Evolutionary conservation across 1,140 invertebrate species (phyloP).

Genomic region (Dreissena polymorpha): DNA sequence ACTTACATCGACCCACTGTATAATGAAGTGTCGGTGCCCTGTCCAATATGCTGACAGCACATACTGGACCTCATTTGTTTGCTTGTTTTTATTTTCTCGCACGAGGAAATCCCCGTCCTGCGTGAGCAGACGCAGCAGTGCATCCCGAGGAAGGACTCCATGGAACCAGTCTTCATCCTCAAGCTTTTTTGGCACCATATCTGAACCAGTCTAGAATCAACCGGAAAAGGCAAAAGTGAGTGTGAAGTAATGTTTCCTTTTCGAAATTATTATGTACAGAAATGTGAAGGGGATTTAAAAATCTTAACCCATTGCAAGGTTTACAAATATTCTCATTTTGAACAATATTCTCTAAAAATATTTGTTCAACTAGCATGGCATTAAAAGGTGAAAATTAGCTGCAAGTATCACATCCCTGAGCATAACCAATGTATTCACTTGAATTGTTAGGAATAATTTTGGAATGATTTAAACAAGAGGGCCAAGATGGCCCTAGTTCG

Average conservation of each 20-base stretch:
- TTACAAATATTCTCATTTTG: too few relatives aligned
- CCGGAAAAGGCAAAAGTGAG: too few relatives aligned
- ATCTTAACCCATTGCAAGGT: too few relatives aligned
- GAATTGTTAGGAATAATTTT: too few relatives aligned
- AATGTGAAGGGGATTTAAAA: too few relatives aligned
- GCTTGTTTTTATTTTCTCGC: slow-evolving; percentile 93
- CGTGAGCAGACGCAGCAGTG: slow-evolving; percentile 93
- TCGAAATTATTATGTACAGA: too few relatives aligned
- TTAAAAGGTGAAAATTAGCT: neutral
- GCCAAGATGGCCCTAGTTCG: too few relatives aligned
- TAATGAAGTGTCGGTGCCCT: slow-evolving; percentile 96
- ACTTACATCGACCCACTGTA: slow-evolving; percentile 85
- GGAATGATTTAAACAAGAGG: too few relatives aligned
- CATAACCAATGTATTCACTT: too few relatives aligned
- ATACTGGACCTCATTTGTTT: slow-evolving; percentile 88
- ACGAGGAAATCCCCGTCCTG: slow-evolving; percentile 97
- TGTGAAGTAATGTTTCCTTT: too few relatives aligned
- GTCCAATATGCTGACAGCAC: slow-evolving; percentile 98
- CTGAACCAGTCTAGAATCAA: slow-evolving; percentile 10
- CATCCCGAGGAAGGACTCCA: slow-evolving; percentile 96
- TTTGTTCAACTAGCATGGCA: too few relatives aligned
- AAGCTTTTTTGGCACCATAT: slow-evolving; percentile 48
- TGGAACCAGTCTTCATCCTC: slow-evolving; percentile 91
- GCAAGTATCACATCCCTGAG: neutral
- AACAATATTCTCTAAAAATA: too few relatives aligned